Conservation (phyloP, 2,888 invertebrate genomes). For the Troglohyphantes excavatus region DNA sequence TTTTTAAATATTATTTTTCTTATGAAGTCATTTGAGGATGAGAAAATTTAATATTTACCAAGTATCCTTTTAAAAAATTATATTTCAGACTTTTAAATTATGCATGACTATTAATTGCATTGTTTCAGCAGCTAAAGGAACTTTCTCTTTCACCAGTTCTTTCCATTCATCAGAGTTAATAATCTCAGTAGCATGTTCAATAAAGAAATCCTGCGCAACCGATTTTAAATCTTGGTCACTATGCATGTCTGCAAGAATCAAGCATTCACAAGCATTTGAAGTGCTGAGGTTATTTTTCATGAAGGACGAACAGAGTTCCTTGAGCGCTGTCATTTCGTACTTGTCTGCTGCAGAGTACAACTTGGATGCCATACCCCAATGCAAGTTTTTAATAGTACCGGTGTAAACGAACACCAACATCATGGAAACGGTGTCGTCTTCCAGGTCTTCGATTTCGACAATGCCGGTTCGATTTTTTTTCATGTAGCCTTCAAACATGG, state of each 20-base stretch:
- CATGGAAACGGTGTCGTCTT: background rate
- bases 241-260: background rate
- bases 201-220: background rate
- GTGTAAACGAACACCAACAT: background rate
- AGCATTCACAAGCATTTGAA: background rate
- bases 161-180: constrained; percentile 2
- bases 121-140: constrained; percentile 4
- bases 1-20: no score
- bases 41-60: no score
- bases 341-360: background rate
- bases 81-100: background rate
- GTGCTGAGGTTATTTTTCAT: background rate
- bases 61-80: no score
- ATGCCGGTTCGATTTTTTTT: background rate
- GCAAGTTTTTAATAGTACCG: background rate
- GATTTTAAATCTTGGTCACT: background rate
- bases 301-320: background rate
- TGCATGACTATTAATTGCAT: background rate
- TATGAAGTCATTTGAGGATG: no score
- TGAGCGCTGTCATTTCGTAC: background rate
- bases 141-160: background rate
- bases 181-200: background rate
- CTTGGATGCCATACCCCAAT: background rate
- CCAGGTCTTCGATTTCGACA: background rate
- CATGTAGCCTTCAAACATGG: constrained; percentile 1